Conservation (phyloP, 2,888 invertebrate genomes). For the Adela reaumurella region DNA sequence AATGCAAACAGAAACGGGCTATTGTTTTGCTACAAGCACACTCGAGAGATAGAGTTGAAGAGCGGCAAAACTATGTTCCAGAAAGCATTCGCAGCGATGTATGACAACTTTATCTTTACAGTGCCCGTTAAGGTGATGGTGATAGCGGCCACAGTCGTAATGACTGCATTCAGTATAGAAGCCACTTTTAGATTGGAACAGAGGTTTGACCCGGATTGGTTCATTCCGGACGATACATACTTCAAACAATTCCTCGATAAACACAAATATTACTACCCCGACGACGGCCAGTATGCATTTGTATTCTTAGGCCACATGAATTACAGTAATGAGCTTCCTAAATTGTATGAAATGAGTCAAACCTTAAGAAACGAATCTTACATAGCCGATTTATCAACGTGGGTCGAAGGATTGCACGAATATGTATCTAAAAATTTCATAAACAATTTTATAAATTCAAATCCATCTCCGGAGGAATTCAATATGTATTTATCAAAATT, state of each 20-base stretch:
- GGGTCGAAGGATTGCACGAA: conserved; percentile 63
- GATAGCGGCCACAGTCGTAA: conserved; percentile 54
- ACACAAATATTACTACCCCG: conserved; percentile 62
- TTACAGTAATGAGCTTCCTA: conserved; percentile 59
- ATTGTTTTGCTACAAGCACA: conserved; percentile 64
- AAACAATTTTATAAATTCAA: conserved; percentile 43
- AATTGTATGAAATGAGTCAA: conserved; percentile 52
- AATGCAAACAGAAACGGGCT: conserved; percentile 62
- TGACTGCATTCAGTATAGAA: conserved; percentile 60
- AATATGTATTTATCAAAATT: conserved; percentile 63
- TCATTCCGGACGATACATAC: conserved; percentile 68
- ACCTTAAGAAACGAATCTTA: conserved; percentile 49
- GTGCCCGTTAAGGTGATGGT: conserved; percentile 63
- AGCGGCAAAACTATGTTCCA: conserved; percentile 58
- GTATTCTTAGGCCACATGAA: conserved; percentile 66
- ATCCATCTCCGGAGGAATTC: conserved; percentile 54
- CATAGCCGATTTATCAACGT: conserved; percentile 55
- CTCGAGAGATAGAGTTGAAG: conserved; percentile 44
- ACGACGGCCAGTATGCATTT: conserved; percentile 59
- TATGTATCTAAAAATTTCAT: conserved; percentile 58
- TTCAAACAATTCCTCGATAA: conserved; percentile 57
- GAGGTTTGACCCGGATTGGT: conserved; percentile 77
- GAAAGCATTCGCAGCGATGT: conserved; percentile 55
- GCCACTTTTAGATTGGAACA: conserved; percentile 66
- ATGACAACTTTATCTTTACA: conserved; percentile 64